Conservation (phyloP, 2,888 invertebrate genomes). For the Abscondita cerata region DNA sequence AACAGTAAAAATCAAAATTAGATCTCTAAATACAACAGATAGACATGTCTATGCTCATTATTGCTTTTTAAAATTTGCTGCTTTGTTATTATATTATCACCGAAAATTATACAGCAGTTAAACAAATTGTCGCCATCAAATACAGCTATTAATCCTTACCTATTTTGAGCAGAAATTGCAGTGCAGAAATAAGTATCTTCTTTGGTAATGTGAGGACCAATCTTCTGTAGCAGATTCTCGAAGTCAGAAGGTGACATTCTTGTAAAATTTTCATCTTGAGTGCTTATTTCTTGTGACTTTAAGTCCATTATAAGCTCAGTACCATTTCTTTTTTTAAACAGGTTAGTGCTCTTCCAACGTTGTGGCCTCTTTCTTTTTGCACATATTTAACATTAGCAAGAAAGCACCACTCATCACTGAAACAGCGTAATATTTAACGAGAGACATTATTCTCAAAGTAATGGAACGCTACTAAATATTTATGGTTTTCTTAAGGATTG, state of each 20-base stretch:
- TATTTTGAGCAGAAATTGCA: slow-evolving; percentile 2
- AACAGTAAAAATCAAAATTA: no score
- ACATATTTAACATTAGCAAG: no score
- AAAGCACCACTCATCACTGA: no score
- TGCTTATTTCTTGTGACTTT: background rate
- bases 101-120: no score
- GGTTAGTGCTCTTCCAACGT: slow-evolving; percentile 2
- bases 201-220: background rate
- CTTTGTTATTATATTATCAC: no score
- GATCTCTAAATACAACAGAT: no score
- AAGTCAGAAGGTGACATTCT: slow-evolving; percentile 2
- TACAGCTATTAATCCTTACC: background rate
- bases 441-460: no score
- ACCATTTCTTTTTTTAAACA: slow-evolving; percentile 3
- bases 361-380: background rate
- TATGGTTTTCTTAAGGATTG: no score
- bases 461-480: no score
- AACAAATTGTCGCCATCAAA: background rate
- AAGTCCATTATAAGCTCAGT: slow-evolving; percentile 1
- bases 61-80: no score
- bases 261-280: background rate
- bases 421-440: no score
- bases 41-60: no score
- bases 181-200: background rate
- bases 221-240: background rate